Base-by-base conservation (phyloP, 2,113 vertebrate species). In the Chrysochloris asiatica region DNA sequence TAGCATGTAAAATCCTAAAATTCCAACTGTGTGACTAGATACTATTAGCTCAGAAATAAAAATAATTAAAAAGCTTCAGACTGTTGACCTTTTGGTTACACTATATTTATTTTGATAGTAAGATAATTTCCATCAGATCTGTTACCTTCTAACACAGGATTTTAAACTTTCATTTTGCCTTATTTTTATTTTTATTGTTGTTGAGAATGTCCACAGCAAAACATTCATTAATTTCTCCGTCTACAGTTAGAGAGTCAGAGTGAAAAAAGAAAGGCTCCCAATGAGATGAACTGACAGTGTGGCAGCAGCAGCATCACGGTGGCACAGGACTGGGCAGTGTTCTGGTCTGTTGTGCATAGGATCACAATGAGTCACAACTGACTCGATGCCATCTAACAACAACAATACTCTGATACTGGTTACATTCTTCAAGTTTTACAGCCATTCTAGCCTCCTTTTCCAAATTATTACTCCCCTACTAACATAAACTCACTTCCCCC, bases 1-100 rank as follows among this genome's bases (percentile, higher is more conserved):
- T 79, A 67, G 69, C 54, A 52, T 86, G 83, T 87, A 83, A 87
- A 89, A 89, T 73, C 54, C 47, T 88, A 65, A 83, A 78, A 67
- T 92, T 79, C 30, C 19, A 73, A 69, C 11, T 45, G 3, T 50
- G 8, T 89, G 59, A 91, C 61, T 89, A 91, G 17, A 50, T 80
- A 59, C 52, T 45, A 6, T 79, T 89, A 83, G 36, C 47, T 92
- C 9, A 54, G 43, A 33, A 79, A 19, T 89, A 86, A 12, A 56
- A 78, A 30, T 88, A 38, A 47, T n/a, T 38, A 33, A 63, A 69
- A 71, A 59, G 30, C 61, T 91, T 91, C n/a, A 72, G 36, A 6
- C 75, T 85, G 6, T 5, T 9, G 16, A 65, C 48, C 6, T 76
- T 92, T 76, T 54, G 61, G 7, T 0, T 48, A 19, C 88, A 45